phyloP scores from a whole-genome alignment of 1,140 invertebrate species.

The Caenorhabditis brenneri region DNA sequence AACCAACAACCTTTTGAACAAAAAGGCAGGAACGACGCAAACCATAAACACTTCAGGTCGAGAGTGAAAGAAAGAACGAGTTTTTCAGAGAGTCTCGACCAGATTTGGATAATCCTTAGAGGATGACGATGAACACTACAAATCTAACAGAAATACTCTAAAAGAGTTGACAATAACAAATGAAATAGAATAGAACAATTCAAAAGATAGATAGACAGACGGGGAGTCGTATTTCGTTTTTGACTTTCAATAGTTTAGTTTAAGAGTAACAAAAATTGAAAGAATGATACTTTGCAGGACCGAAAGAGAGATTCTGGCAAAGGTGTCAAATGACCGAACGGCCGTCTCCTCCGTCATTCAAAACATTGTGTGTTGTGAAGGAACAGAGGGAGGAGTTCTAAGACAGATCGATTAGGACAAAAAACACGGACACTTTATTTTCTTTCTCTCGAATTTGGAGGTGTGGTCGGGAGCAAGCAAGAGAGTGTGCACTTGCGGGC shows the following conservation, averaged over 20 bases:
- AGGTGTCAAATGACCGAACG: slow-evolving; percentile 37
- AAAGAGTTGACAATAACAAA: not conserved
- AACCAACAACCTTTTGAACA: too few relatives aligned
- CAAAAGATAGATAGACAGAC: not conserved
- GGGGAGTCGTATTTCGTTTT: not conserved
- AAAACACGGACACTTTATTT: slow-evolving; percentile 30
- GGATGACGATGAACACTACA: not conserved
- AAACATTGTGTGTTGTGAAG: not conserved
- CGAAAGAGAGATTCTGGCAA: not conserved
- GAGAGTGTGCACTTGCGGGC: not conserved
- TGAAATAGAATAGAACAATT: not conserved
- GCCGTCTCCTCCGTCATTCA: not conserved
- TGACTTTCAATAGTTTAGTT: slow-evolving; percentile 13
- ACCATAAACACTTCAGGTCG: not conserved
- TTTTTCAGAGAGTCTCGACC: not conserved
- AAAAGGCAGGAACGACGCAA: too few relatives aligned
- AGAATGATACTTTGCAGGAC: not conserved
- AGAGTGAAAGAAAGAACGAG: not conserved
- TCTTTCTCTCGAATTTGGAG: slow-evolving; percentile 34
- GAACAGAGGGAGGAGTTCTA: not conserved
- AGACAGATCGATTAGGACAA: slow-evolving; percentile 1
- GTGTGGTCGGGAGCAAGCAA: not conserved
- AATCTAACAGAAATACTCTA: not conserved
- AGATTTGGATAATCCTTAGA: slow-evolving; percentile 24
- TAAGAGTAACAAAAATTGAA: slow-evolving; percentile 32